Percentiles rank a stretch among this genome's conserved stretches.
phyloP scores from a whole-genome alignment of 2,888 invertebrate species.

The Dynastes maya region DNA sequence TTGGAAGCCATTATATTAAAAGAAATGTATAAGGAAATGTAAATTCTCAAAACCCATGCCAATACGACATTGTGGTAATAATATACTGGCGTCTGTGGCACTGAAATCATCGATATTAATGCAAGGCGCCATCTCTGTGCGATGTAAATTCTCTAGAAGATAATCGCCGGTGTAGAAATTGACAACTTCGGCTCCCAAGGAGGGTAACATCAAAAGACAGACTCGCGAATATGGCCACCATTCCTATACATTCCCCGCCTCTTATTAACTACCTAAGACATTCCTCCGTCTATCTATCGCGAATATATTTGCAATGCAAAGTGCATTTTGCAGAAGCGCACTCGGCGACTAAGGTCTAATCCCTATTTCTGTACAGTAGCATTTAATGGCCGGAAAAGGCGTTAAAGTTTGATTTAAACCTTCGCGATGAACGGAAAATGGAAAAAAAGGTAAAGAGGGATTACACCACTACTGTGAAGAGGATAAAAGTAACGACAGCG shows the following conservation, averaged over 20 bases:
- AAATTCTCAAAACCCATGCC: too few species aligned
- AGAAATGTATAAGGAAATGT: too few species aligned
- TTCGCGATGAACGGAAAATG: not conserved
- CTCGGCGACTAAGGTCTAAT: not conserved
- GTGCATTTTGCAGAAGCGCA: conserved; percentile 23
- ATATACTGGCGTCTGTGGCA: too few species aligned
- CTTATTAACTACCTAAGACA: conserved; percentile 30
- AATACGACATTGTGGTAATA: too few species aligned
- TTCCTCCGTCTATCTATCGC: conserved; percentile 26
- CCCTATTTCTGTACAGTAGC: not conserved
- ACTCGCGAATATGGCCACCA: not conserved
- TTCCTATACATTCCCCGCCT: not conserved
- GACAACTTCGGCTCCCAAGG: not conserved
- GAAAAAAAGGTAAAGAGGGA: not conserved
- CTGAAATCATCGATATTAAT: too few species aligned
- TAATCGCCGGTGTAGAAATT: not conserved
- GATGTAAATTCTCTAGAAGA: not conserved
- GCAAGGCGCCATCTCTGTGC: not conserved
- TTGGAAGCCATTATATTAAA: too few species aligned
- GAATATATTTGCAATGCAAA: conserved; percentile 37
- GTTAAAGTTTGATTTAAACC: conserved; percentile 32
- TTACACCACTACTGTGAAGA: not conserved
- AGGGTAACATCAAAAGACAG: conserved; percentile 16
- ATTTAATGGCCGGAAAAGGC: conserved; percentile 14
- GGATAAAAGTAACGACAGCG: conserved; percentile 1